phyloP scores from a whole-genome alignment of 2,888 invertebrate species.

The Philhelius pedissequus region DNA sequence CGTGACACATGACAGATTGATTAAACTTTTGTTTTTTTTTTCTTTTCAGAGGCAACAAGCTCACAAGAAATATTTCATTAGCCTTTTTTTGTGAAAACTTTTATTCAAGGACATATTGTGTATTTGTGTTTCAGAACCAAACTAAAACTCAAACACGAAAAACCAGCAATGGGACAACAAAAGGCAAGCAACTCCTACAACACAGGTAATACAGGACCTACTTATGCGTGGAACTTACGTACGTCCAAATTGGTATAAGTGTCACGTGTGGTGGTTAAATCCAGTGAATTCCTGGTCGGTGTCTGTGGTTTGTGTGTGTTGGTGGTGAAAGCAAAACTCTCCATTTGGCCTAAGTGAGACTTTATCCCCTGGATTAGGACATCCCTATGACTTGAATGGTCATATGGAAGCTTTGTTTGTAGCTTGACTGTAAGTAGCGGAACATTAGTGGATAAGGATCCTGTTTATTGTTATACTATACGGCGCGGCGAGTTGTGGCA shows the following conservation, averaged over 20 bases:
- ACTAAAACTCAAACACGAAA: slow-evolving; percentile 17
- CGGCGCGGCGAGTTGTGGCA: slow-evolving; percentile 25
- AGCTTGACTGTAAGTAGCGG: slow-evolving; percentile 44
- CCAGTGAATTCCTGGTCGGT: slow-evolving; percentile 11
- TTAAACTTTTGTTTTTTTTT: slow-evolving; percentile 37
- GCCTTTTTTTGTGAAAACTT: neutral
- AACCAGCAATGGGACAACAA: slow-evolving; percentile 9
- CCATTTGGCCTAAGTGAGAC: slow-evolving; percentile 50
- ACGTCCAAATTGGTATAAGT: slow-evolving; percentile 44
- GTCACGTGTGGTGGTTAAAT: slow-evolving; percentile 54
- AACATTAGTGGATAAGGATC: slow-evolving; percentile 65
- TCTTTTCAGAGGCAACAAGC: slow-evolving; percentile 9
- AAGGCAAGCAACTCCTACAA: neutral
- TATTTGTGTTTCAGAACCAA: neutral
- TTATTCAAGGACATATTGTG: slow-evolving; percentile 16
- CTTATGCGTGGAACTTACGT: slow-evolving; percentile 17
- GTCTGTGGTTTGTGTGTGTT: neutral
- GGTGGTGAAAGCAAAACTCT: slow-evolving; percentile 48
- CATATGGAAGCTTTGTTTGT: slow-evolving; percentile 56
- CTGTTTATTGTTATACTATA: slow-evolving; percentile 53
- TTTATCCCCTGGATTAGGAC: slow-evolving; percentile 51
- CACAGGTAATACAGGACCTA: slow-evolving; percentile 6
- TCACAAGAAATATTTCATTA: neutral
- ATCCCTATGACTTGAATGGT: slow-evolving; percentile 18
- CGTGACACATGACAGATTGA: slow-evolving; percentile 46